phyloP scores from a whole-genome alignment of 2,797 vertebrate species.

The Cynodonichthys magdalenae region DNA sequence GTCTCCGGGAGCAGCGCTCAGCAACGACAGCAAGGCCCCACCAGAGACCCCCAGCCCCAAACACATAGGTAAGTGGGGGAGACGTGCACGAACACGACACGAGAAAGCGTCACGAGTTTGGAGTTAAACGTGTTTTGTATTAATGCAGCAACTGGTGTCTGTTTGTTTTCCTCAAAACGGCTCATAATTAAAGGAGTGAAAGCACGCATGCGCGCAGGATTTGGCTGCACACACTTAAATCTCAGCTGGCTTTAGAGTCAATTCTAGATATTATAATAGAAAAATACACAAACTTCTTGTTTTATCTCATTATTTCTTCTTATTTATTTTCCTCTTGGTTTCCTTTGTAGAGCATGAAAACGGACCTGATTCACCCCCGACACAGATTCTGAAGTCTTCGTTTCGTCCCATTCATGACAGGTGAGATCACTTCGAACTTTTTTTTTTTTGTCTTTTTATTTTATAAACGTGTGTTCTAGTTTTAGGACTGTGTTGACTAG shows the following conservation, averaged over 20 bases:
- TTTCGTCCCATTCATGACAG: slow-evolving; percentile 95
- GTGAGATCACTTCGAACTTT: slow-evolving; percentile 78
- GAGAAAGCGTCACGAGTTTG: background rate
- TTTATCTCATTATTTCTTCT: slow-evolving; percentile 7
- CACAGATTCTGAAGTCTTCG: slow-evolving; percentile 90
- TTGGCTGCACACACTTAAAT: background rate
- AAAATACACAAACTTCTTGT: background rate
- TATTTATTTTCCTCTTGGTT: slow-evolving; percentile 19
- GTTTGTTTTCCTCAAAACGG: background rate
- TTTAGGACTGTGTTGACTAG: too few species aligned
- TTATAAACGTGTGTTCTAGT: background rate
- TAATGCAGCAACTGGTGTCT: background rate
- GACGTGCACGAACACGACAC: background rate
- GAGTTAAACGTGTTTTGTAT: background rate
- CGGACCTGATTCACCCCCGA: slow-evolving; percentile 87
- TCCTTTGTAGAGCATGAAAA: slow-evolving; percentile 88
- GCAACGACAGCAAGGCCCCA: slow-evolving; percentile 84
- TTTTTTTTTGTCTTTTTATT: background rate
- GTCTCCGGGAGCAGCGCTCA: slow-evolving; percentile 81
- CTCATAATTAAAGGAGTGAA: slow-evolving; percentile 1
- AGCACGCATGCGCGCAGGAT: background rate
- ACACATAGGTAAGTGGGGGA: slow-evolving; percentile 87
- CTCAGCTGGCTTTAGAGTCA: background rate
- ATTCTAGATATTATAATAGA: background rate
- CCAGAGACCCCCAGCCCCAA: slow-evolving; percentile 89